A percentile compares a stretch with the other conserved stretches of the same genome.
Conservation (phyloP, 2,113 vertebrate genomes). For the Poicephalus gulielmi region DNA sequence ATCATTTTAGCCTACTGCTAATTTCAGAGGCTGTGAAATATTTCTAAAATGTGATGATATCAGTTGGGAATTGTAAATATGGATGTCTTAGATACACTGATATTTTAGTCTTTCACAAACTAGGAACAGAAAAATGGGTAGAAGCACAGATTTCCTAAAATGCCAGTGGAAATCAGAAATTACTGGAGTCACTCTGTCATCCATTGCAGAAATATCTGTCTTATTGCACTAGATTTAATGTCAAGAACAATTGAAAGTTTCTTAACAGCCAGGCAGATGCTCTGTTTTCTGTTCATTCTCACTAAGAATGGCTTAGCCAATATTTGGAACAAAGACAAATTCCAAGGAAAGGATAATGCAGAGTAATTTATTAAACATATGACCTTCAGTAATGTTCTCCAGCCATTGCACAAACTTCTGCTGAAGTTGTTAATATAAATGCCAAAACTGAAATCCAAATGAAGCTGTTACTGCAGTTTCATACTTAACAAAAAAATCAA, state of each 20-base stretch:
- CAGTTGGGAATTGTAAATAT: background rate
- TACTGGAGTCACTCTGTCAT: background rate
- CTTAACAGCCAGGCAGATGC: background rate
- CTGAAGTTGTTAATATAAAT: background rate
- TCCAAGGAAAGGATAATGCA: background rate
- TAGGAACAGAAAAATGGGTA: background rate
- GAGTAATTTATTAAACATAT: background rate
- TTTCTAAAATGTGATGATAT: background rate
- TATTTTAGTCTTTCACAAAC: background rate
- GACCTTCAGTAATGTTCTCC: background rate
- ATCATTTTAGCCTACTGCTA: background rate
- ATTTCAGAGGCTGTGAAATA: background rate
- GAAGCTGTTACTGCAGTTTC: background rate
- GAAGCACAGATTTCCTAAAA: background rate
- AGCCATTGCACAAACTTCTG: background rate
- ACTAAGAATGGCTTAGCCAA: background rate
- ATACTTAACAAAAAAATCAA: background rate
- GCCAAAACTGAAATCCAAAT: background rate
- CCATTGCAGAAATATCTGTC: background rate
- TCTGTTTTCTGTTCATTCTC: conserved; percentile 2
- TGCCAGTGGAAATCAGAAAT: background rate
- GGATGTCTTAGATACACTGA: background rate
- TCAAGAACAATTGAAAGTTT: background rate
- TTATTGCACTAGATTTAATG: background rate
- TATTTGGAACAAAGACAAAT: background rate